Conservation (phyloP, 2,113 vertebrate genomes). For the Pangasianodon hypophthalmus region DNA sequence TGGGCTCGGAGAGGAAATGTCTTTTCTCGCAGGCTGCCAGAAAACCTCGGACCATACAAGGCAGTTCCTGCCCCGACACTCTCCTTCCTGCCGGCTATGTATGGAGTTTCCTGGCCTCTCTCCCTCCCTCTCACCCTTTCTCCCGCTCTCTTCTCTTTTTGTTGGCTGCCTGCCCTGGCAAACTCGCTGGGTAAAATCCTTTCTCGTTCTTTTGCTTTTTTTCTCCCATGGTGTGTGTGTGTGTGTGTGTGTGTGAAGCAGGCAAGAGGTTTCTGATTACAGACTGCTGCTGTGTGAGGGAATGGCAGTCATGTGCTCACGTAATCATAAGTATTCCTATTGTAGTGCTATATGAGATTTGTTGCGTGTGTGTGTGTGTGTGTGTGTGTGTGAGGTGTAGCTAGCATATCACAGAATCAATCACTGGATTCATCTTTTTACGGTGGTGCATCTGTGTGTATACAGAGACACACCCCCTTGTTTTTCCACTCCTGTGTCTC, state of each 20-base stretch:
- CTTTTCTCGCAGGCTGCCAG: slow-evolving; percentile 71
- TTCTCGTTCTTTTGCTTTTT: slow-evolving; percentile 50
- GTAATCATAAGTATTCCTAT: neutral
- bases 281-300: slow-evolving; percentile 54
- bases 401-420: neutral
- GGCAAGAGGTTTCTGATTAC: slow-evolving; percentile 59
- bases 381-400: neutral
- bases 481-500: neutral
- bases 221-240: slow-evolving; percentile 32
- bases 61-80: slow-evolving; percentile 78
- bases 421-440: slow-evolving; percentile 23
- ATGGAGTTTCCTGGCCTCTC: slow-evolving; percentile 77
- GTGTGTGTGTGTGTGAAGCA: slow-evolving; percentile 46
- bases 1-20: slow-evolving; percentile 76
- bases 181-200: slow-evolving; percentile 68
- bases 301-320: slow-evolving; percentile 43
- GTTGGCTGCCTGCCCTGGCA: slow-evolving; percentile 75
- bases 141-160: slow-evolving; percentile 62
- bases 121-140: slow-evolving; percentile 45
- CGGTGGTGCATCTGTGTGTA: slow-evolving; percentile 13
- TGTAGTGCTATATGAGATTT: neutral
- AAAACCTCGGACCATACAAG: slow-evolving; percentile 81
- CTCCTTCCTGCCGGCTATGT: slow-evolving; percentile 81
- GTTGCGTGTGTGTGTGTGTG: neutral
- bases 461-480: slow-evolving; percentile 3